Percentiles rank a stretch among this genome's conserved stretches.
phyloP scores from a whole-genome alignment of 2,888 invertebrate genomes.

The Diaphora mendica region DNA sequence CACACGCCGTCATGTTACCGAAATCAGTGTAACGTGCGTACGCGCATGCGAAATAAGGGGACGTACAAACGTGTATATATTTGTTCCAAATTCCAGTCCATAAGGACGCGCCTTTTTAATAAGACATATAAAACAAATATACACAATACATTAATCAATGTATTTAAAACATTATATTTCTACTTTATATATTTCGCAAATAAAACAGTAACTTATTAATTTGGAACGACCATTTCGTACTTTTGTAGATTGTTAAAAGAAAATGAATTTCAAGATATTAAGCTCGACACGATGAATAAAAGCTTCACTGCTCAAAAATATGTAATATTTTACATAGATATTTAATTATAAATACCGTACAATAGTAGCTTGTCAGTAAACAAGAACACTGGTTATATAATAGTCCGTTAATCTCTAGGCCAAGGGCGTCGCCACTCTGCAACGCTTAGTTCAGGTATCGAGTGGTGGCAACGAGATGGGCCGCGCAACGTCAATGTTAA shows the following conservation, averaged over 20 bases:
- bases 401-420: conserved; percentile 34
- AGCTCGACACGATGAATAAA: conserved; percentile 43
- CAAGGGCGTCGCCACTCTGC: conserved; percentile 25
- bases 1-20: not conserved
- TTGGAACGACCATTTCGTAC: conserved; percentile 30
- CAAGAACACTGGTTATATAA: conserved; percentile 30
- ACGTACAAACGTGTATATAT: not conserved
- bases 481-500: conserved; percentile 38
- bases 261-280: conserved; percentile 36
- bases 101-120: not conserved
- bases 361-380: conserved; percentile 24
- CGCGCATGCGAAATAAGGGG: not conserved
- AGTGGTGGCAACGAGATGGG: conserved; percentile 45
- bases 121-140: not conserved
- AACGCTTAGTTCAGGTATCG: conserved; percentile 33
- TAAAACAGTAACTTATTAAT: not conserved
- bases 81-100: not conserved
- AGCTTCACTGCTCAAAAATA: conserved; percentile 46
- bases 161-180: not conserved
- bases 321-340: conserved; percentile 33
- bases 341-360: conserved; percentile 37
- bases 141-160: not conserved
- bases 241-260: conserved; percentile 25
- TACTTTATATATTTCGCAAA: not conserved
- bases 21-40: not conserved